Conservation (phyloP, 37 sponge, comb jelly and placozoan species). For the Mnemiopsis leidyi region DNA sequence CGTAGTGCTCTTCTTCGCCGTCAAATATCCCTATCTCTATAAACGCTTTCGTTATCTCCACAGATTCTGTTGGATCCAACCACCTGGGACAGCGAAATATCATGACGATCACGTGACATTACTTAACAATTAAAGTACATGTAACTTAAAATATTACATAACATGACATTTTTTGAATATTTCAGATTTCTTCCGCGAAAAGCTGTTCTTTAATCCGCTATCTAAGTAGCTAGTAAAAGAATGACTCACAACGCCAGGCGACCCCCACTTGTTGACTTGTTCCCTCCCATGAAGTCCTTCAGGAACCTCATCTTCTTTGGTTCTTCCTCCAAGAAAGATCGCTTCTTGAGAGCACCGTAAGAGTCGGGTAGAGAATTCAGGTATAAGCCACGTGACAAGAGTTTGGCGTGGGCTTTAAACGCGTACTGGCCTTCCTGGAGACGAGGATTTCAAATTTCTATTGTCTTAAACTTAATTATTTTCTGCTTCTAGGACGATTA, state of each 20-base stretch:
- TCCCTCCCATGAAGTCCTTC: constrained; percentile 78
- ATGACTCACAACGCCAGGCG: constrained; percentile 80
- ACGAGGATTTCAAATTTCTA: too few relatives aligned
- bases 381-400: constrained; percentile 25
- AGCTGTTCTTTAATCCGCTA: too few relatives aligned
- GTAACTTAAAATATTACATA: too few relatives aligned
- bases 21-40: constrained; percentile 39
- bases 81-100: too few relatives aligned
- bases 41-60: not conserved
- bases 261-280: constrained; percentile 79
- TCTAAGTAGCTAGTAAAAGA: too few relatives aligned
- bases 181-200: too few relatives aligned
- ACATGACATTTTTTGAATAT: too few relatives aligned
- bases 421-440: constrained; percentile 63
- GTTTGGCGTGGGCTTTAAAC: constrained; percentile 62
- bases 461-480: too few relatives aligned
- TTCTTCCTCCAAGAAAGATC: constrained; percentile 36
- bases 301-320: constrained; percentile 72
- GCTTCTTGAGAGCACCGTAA: constrained; percentile 45
- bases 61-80: not conserved
- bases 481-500: too few relatives aligned
- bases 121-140: too few relatives aligned
- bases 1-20: constrained; percentile 27
- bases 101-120: too few relatives aligned
- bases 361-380: constrained; percentile 51